Base-by-base conservation (phyloP, 1,140 invertebrate species). In the Lepidostoma basale region DNA sequence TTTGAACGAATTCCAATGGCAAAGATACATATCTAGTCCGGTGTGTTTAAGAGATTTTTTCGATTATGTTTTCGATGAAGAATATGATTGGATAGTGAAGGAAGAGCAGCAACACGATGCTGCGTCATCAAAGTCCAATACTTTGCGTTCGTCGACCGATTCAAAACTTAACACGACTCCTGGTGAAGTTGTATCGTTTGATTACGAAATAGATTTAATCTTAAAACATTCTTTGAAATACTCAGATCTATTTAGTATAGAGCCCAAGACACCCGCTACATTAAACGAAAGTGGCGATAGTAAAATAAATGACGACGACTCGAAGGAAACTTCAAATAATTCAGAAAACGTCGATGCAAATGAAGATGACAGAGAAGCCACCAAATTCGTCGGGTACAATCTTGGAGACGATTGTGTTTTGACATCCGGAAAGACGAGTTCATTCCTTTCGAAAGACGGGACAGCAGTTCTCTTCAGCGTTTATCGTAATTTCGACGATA, bases 1-100 rank as follows among this genome's bases (percentile, higher is more conserved):
- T 0, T 39, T 49, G 30, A 78, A 42, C 75, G 75, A 0, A 73
- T 81, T 63, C 73, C 78, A 52, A 70, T 79, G 79, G 77, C 73
- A 77, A 3, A 76, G 77, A 54, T 80, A 77, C 68, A 69, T 86
- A 60, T 75, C 81, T 2, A 85, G 85, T n/a, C 79, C 83, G 2
- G 72, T 85, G 26, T 81, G 83, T 59, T 74, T 86, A 16, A 77
- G 81, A 74, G 84, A 87, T 69, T 86, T 86, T 77, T 82, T 81
- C 74, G 79, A 85, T 59, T 85, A 84, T 74, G 79, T 85, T 22
- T 72, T 80, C 28, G 75, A 81, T 33, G 83, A 86, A 58, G 76
- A 84, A 42, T 76, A 75, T 47, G 79, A 81, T 12, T 85, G 84
- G 84, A 78, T 85, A 23, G 72, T 81, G 71, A 73, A 77, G 16